Evolutionary conservation across 2,888 invertebrate species (phyloP), one percentile per base, ranked within the genome.

Genomic region (Chrysodeixis includens): DNA sequence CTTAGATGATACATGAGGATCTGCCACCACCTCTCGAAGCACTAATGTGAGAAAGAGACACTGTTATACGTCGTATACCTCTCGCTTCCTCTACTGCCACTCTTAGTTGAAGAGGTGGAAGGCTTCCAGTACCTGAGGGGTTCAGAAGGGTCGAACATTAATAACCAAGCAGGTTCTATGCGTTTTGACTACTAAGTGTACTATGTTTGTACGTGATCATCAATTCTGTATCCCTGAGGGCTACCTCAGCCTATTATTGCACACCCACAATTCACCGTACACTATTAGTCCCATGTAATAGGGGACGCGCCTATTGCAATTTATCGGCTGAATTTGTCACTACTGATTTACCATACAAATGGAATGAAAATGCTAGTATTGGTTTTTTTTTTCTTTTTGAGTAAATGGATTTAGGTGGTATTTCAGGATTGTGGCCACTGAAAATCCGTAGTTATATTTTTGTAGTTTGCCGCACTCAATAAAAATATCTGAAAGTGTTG

Each of bases 241-340:
- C 40, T 5, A n/a, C 40, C 6, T 14, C n/a, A n/a, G 40, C n/a
- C 40, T 40, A 40, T 40, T 40, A 40, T n/a, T 40, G n/a, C 40
- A 40, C 14, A 35, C 6, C 40, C 40, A 40, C 40, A 40, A 14
- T 40, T 40, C 0, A n/a, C 40, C 12, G 40, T n/a, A 40, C 40
- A 40, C 40, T 40, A 40, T 40, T 40, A 40, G 40, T n/a, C n/a
- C 40, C n/a, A 40, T 40, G 40, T 40, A 40, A 40, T 40, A n/a
- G 40, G n/a, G 40, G 40, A 40, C n/a, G n/a, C 14, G n/a, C 2
- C 4, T n/a, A 40, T 40, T 40, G 40, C 40, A n/a, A 40, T 40
- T 40, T 40, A 40, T 40, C 4, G 40, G 40, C n/a, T 7, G 6
- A 6, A 40, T 40, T 40, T 40, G 40, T 40, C n/a, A 40, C 1